phyloP scores from a whole-genome alignment of 2,113 vertebrate species.

The Noturus placidus region DNA sequence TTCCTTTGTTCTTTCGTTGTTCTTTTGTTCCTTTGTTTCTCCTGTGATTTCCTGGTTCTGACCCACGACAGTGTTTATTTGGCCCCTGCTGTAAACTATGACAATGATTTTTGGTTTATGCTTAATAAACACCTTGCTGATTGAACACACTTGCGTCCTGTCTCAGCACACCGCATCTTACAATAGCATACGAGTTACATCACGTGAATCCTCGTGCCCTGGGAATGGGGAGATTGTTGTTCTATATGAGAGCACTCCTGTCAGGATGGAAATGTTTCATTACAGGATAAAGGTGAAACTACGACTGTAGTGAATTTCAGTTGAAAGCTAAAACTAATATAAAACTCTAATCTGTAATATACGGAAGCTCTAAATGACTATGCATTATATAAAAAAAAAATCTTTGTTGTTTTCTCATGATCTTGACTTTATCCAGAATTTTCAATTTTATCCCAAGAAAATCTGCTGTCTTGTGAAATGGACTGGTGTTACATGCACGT shows the following conservation, averaged over 20 bases:
- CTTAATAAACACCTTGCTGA: neutral
- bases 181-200: neutral
- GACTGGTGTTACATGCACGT: no score
- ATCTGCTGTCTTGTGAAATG: no score
- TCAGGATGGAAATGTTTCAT: neutral
- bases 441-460: no score
- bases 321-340: conserved; percentile 1
- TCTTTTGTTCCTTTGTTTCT: neutral
- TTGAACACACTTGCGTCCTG: neutral
- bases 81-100: neutral
- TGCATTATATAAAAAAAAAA: no score
- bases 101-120: neutral
- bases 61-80: neutral
- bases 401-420: no score
- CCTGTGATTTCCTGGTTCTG: neutral
- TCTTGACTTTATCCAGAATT: no score
- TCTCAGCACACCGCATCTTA: neutral
- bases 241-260: neutral
- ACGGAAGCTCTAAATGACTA: no score
- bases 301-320: neutral
- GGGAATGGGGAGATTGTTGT: neutral
- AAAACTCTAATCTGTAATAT: neutral
- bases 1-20: neutral
- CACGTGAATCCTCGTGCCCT: neutral
- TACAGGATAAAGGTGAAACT: neutral